phyloP scores from a whole-genome alignment of 1,140 invertebrate genomes.

The Pogonomyrmex californicus region DNA sequence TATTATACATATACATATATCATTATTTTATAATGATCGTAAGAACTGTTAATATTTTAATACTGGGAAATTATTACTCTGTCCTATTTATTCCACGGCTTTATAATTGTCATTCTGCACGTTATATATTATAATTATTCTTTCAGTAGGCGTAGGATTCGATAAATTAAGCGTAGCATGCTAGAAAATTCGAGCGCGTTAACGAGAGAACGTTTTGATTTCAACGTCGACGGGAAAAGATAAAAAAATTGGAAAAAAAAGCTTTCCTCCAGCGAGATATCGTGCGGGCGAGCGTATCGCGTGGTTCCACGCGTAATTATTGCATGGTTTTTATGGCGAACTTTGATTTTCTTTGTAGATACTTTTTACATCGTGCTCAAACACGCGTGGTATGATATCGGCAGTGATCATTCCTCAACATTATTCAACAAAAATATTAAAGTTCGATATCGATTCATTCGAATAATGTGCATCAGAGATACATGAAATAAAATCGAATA shows the following conservation, averaged over 20 bases:
- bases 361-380: conserved; percentile 8
- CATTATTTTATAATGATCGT: not conserved
- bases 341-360: conserved; percentile 41
- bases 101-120: not conserved
- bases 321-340: conserved; percentile 39
- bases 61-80: not conserved
- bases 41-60: not conserved
- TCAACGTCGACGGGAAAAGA: not conserved
- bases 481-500: not conserved
- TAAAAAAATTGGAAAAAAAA: not conserved
- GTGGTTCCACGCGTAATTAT: conserved; percentile 37
- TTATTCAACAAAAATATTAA: not conserved
- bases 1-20: not conserved
- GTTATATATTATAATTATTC: not conserved
- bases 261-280: not conserved
- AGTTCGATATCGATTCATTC: not conserved
- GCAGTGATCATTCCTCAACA: conserved; percentile 4
- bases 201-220: conserved; percentile 53
- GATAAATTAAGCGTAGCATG: conserved; percentile 21
- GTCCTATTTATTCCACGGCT: not conserved
- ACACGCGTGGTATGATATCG: not conserved
- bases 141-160: not conserved
- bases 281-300: conserved; percentile 22
- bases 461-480: not conserved
- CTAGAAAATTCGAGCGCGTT: conserved; percentile 21